phyloP scores from a whole-genome alignment of 2,888 invertebrate genomes.

The Rhodophaea formosa region DNA sequence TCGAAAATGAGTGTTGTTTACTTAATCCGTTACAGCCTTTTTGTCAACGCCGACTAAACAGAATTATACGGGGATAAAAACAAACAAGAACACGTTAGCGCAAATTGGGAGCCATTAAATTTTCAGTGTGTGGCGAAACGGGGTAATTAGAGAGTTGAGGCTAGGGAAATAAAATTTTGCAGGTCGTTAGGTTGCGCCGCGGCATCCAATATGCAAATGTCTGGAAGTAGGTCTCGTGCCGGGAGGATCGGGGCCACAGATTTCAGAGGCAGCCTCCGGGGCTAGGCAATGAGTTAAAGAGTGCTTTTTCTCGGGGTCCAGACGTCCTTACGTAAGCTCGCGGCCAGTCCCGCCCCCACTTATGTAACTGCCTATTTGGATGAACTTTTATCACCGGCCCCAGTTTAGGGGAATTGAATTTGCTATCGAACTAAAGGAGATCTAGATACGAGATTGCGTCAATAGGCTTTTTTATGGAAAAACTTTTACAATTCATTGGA shows the following conservation, averaged over 20 bases:
- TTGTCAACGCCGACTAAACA: slow-evolving; percentile 7
- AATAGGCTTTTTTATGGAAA: slow-evolving; percentile 4
- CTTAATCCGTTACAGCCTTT: slow-evolving; percentile 11
- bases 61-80: slow-evolving; percentile 25
- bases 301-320: slow-evolving; percentile 42
- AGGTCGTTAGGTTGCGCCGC: slow-evolving; percentile 29
- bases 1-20: slow-evolving; percentile 15
- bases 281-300: slow-evolving; percentile 36
- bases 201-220: slow-evolving; percentile 35
- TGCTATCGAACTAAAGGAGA: slow-evolving; percentile 28
- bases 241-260: not conserved
- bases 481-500: not conserved
- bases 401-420: slow-evolving; percentile 50
- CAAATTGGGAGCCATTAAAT: slow-evolving; percentile 32
- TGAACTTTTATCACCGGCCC: slow-evolving; percentile 49
- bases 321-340: slow-evolving; percentile 72
- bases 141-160: slow-evolving; percentile 34
- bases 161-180: slow-evolving; percentile 30
- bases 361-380: slow-evolving; percentile 70
- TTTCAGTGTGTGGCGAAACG: slow-evolving; percentile 19
- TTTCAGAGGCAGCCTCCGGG: not conserved
- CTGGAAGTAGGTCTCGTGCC: slow-evolving; percentile 6
- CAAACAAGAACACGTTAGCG: slow-evolving; percentile 27
- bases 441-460: slow-evolving; percentile 31
- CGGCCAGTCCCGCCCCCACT: slow-evolving; percentile 59